phyloP scores from a whole-genome alignment of 2,113 vertebrate genomes.

The Cebidichthys violaceus region DNA sequence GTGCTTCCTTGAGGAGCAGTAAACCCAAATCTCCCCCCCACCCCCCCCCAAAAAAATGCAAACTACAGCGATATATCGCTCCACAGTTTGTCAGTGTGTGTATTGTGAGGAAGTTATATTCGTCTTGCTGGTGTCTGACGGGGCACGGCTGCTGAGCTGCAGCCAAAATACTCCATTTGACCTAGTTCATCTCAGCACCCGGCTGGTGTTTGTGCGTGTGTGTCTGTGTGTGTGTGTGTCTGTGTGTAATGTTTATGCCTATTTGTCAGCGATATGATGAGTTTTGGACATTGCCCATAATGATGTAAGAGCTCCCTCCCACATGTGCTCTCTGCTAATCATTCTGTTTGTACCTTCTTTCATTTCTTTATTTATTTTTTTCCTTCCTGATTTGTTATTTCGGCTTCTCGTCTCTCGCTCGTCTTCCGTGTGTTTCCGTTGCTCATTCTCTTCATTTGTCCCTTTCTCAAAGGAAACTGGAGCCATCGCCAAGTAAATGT shows the following conservation, averaged over 20 bases:
- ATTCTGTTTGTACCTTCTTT: conserved; percentile 40
- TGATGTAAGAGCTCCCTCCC: conserved; percentile 59
- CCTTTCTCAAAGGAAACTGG: conserved; percentile 1
- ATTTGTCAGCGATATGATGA: conserved; percentile 44
- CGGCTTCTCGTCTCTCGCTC: conserved; percentile 11
- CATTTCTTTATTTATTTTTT: neutral
- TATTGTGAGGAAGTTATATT: conserved; percentile 44
- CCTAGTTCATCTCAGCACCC: conserved; percentile 55
- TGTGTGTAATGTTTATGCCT: conserved; percentile 40
- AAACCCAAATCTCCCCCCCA: conserved; percentile 25
- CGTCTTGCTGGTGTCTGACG: conserved; percentile 48
- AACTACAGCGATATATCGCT: conserved; percentile 30
- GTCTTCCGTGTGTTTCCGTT: neutral
- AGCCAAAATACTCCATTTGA: conserved; percentile 66
- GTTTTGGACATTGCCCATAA: conserved; percentile 54
- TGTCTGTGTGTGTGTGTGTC: conserved; percentile 36
- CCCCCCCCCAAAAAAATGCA: conserved; percentile 29
- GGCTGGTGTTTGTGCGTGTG: conserved; percentile 31
- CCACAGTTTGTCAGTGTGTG: conserved; percentile 26
- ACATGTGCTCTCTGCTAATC: conserved; percentile 40
- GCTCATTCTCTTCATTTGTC: conserved; percentile 6
- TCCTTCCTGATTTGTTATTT: conserved; percentile 15
- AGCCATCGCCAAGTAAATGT: neutral
- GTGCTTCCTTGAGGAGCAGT: conserved; percentile 56
- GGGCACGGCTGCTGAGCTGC: conserved; percentile 58